These are phyloP conservation scores for Setipinna tenuifilis DNA, from an alignment of 2,797 vertebrate genomes.

Conservation along the genomic window DNA sequence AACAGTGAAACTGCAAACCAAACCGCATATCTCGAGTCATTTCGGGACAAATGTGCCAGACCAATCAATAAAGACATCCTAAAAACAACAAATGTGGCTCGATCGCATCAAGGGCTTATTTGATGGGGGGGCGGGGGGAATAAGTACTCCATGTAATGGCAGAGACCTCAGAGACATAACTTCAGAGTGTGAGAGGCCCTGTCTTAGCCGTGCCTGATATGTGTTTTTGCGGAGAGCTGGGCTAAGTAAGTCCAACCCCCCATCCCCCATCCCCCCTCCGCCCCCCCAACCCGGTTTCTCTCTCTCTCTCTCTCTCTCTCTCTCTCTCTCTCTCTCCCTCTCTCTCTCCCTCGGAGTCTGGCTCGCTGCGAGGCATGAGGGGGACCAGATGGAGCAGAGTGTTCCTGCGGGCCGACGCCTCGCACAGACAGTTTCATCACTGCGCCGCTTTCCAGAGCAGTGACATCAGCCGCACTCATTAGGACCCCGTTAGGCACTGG, in stretches of 20 bases:
- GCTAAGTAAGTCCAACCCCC: not conserved
- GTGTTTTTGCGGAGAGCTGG: constrained; percentile 27
- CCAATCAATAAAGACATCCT: constrained; percentile 51
- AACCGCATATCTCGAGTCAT: constrained; percentile 48
- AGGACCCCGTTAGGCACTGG: constrained; percentile 42
- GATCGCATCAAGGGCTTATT: constrained; percentile 48
- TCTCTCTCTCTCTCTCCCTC: not conserved
- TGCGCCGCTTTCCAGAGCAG: constrained; percentile 50
- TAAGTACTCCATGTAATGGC: constrained; percentile 30
- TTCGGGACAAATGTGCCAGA: constrained; percentile 47
- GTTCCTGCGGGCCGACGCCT: constrained; percentile 27
- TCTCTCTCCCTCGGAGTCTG: constrained; percentile 4
- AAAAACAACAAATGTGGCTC: constrained; percentile 43
- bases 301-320: too few species aligned
- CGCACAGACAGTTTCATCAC: constrained; percentile 47
- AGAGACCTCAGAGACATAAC: constrained; percentile 17
- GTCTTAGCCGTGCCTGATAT: constrained; percentile 28
- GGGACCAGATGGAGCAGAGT: constrained; percentile 21
- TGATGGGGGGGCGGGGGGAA: constrained; percentile 36
- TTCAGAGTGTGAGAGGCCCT: not conserved
- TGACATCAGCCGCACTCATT: constrained; percentile 58
- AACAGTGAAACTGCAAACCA: constrained; percentile 49
- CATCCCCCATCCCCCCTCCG: not conserved
- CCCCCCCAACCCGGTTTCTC: too few species aligned
- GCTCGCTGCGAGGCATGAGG: not conserved